Base-by-base conservation (phyloP, 2,797 vertebrate species). In the Euthynnus affinis region DNA sequence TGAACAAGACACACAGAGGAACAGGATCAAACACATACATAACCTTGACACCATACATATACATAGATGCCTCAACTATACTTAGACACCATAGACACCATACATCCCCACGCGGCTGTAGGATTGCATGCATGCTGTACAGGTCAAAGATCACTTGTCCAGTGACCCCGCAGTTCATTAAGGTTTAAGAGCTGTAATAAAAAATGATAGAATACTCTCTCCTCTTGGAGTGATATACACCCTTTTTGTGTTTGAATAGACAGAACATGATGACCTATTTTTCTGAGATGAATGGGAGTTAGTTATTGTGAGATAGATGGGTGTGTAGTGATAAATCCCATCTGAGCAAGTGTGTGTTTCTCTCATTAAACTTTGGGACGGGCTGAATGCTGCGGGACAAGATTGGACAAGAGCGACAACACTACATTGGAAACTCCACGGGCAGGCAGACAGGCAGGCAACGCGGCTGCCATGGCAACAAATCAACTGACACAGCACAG, bases 351-450 rank as follows among this genome's bases (percentile, higher is more conserved):
- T 72, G 56, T 53, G 29, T 70, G 62, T 74, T 62, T 80, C 75
- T 77, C 66, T 81, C 12, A 2, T 80, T 65, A 67, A 69, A 73
- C 29, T n/a, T 46, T 48, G 23, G 65, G 65, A 72, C 15, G 13
- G 60, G 75, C 67, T 46, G 9, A 74, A 65, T 53, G 78, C 71
- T 87, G 57, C 15, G n/a, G 61, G 90, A 88, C 91, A 93, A 91
- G 91, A 88, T 85, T 80, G 22, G 10, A 91, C 92, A 92, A 46
- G 75, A 82, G 40, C 73, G 52, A 68, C 69, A 60, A 52, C 79
- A 63, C 10, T 2, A 25, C n/a, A 25, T 25, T 25, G 51, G 69
- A 81, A 75, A 52, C 57, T 23, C 27, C 42, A 46, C 52, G 64
- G 78, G 63, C 64, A 27, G 59, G 64, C 58, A 25, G 44, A 44